Evolutionary conservation across 2,113 vertebrate genomes (phyloP).

Genomic region (Pycnonotus jocosus): DNA sequence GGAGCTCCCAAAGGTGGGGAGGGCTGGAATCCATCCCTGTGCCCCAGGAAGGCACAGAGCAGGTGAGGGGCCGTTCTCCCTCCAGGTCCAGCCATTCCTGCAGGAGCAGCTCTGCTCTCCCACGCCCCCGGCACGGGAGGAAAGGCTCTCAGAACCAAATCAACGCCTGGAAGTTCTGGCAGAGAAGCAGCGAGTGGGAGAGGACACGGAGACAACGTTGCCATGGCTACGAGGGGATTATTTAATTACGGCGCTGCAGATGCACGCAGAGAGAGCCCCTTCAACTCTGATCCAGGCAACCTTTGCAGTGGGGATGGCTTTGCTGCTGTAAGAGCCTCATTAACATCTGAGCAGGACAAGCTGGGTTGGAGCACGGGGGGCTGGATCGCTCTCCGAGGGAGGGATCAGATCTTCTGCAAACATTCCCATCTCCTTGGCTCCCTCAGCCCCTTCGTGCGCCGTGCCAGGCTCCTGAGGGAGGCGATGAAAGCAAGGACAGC

Average conservation of each 20-base stretch:
- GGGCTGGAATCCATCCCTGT: background rate
- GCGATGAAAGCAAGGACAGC: background rate
- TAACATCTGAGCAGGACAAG: background rate
- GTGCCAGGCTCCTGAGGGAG: background rate
- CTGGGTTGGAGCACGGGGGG: background rate
- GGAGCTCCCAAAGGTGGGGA: background rate
- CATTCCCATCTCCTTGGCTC: background rate
- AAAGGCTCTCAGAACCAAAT: background rate
- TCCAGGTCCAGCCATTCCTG: background rate
- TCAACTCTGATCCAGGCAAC: background rate
- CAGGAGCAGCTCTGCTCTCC: background rate
- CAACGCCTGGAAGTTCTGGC: conserved; percentile 27
- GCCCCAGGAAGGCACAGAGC: rapidly evolving
- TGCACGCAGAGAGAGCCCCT: background rate
- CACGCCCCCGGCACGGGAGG: background rate
- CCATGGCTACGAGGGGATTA: conserved; percentile 67
- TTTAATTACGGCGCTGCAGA: conserved; percentile 51
- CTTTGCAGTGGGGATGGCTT: background rate
- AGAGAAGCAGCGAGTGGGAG: conserved; percentile 40
- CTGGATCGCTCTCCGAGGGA: rapidly evolving
- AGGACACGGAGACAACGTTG: conserved; percentile 40
- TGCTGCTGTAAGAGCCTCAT: background rate
- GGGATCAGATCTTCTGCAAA: background rate
- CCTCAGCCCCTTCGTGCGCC: rapidly evolving
- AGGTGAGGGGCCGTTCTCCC: background rate